A percentile compares a stretch with the other conserved stretches of the same genome.
Conservation (phyloP, 1,140 invertebrate genomes). For the Drosophila malerkotliana region DNA sequence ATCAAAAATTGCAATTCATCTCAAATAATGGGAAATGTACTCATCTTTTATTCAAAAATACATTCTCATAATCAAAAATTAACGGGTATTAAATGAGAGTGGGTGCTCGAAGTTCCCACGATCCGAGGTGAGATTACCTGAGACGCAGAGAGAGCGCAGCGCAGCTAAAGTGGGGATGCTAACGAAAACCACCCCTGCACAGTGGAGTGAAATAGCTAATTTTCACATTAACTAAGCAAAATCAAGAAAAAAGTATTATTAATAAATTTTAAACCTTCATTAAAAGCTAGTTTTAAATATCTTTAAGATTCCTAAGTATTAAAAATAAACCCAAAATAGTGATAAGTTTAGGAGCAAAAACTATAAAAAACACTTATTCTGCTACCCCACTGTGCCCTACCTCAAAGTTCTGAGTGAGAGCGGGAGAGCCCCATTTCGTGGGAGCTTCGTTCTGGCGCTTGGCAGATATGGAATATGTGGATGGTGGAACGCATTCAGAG, state of each 20-base stretch:
- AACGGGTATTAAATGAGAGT: conserved; percentile 5
- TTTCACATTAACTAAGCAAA: too few relatives aligned
- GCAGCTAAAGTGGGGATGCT: conserved; percentile 22
- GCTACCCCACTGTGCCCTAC: background rate
- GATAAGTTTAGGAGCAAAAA: too few relatives aligned
- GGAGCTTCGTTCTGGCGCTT: conserved; percentile 4
- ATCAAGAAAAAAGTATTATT: too few relatives aligned
- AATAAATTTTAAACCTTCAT: too few relatives aligned
- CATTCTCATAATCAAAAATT: background rate
- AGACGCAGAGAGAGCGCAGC: conserved; percentile 18
- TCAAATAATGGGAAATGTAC: too few relatives aligned
- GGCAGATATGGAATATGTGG: too few relatives aligned
- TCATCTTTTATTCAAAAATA: background rate
- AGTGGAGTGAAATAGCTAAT: background rate
- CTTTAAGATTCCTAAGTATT: too few relatives aligned
- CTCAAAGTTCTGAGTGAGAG: conserved; percentile 18
- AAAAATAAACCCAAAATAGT: too few relatives aligned
- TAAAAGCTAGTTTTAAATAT: too few relatives aligned
- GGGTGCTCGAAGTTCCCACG: conserved; percentile 49
- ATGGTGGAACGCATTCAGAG: too few relatives aligned
- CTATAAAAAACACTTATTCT: background rate
- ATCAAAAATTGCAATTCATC: too few relatives aligned
- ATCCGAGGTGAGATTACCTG: conserved; percentile 34
- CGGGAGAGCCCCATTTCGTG: background rate
- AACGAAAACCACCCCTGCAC: conserved; percentile 38